Percentiles rank a stretch among this genome's conserved stretches.
Evolutionary conservation across 23 tunicate genomes (phyloP).

Genomic region (Styela clava): DNA sequence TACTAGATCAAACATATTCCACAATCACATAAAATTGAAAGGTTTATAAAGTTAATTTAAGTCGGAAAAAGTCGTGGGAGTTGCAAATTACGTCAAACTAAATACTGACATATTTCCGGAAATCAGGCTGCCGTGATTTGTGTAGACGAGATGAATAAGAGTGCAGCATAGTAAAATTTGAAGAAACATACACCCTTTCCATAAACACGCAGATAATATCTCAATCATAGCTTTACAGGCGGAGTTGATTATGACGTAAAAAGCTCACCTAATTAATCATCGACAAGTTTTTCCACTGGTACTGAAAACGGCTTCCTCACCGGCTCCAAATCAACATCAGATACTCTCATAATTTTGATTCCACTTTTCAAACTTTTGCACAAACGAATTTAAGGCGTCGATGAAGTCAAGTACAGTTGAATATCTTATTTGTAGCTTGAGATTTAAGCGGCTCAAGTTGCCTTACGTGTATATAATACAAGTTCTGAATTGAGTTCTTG

Average conservation of each 20-base stretch:
- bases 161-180: no score
- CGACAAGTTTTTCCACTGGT: slow-evolving; percentile 20
- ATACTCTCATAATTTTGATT: slow-evolving; percentile 23
- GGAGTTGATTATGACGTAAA: slow-evolving; percentile 37
- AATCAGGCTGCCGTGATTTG: no score
- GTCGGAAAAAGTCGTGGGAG: no score
- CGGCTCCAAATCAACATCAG: slow-evolving; percentile 30
- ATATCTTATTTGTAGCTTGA: slow-evolving; percentile 37
- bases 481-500: no score
- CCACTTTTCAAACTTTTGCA: slow-evolving; percentile 44
- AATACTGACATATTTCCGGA: no score
- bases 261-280: slow-evolving; percentile 31
- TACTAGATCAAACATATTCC: no score
- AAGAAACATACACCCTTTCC: slow-evolving; percentile 53
- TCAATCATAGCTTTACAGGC: slow-evolving; percentile 36
- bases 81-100: no score
- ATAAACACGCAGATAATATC: slow-evolving; percentile 40
- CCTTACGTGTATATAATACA: no score
- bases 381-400: no score
- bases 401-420: slow-evolving; percentile 36
- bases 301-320: slow-evolving; percentile 48
- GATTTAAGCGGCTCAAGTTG: slow-evolving; percentile 46
- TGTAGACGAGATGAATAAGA: no score
- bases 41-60: no score
- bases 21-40: no score